Base-by-base conservation (phyloP, 2,888 invertebrate genomes). In the Dendrolimus houi region DNA sequence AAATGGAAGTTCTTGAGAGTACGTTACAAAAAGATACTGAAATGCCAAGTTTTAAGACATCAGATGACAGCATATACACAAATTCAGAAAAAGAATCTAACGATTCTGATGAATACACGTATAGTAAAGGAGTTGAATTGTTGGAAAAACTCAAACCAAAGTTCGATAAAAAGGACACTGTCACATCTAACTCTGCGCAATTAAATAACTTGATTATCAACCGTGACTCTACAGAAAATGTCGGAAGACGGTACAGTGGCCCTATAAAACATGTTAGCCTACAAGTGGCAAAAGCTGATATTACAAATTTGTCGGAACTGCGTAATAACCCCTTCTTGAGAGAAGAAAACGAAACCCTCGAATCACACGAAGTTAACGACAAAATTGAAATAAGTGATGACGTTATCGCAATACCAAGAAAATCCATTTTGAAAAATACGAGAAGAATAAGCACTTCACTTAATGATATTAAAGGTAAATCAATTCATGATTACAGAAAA, bases 1-100 rank as follows among this genome's bases (percentile, higher is more conserved):
- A 92, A 66, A 65, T 92, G 55, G 92, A 92, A 68, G 85, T 91
- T 57, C 71, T 91, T 64, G 85, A 89, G 75, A 91, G 89, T 62
- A 78, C 79, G 1, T 60, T 83, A 41, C 68, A 75, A 0, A 86
- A 83, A 71, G 86, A 86, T 67, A 67, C 65, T 52, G 79, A 75
- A 56, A 52, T 63, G 7, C 61, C 59, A 12, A 62, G 70, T 40
- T 56, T 64, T 42, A 67, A 70, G 17, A 70, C 72, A 62, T 83
- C 81, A 42, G 83, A 83, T 62, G 86, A 87, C 55, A 90, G 88
- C 66, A 65, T 87, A 53, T 88, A 83, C 57, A 83, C 87, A 8
- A 87, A 91, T 63, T 90, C 90, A 3, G 91, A 86, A 70, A 88
- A 84, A 67, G 91, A 88, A 65, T 87, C 87, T 0, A 76, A 74